Conservation (phyloP, 2,113 vertebrate genomes). For the Rhinopomastus cyanomelas region DNA sequence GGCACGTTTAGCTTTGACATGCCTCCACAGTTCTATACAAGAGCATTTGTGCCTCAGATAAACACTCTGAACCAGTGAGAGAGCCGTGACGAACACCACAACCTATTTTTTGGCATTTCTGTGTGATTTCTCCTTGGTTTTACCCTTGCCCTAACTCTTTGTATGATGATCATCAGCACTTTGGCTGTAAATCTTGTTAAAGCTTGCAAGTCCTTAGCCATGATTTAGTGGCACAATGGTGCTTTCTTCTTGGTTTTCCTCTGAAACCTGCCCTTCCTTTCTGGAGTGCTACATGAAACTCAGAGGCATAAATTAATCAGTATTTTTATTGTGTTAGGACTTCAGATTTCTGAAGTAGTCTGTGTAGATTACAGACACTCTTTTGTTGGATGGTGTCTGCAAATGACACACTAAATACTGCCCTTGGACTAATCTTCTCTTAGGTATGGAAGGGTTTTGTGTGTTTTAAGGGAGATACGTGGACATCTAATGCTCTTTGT, state of each 20-base stretch:
- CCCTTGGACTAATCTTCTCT: neutral
- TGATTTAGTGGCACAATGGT: neutral
- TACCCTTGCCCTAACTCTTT: neutral
- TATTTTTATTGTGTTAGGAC: neutral
- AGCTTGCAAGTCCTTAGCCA: neutral
- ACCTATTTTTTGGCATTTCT: neutral
- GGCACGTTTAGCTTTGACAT: neutral
- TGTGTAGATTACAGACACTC: neutral
- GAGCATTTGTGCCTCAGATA: neutral
- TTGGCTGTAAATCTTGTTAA: neutral
- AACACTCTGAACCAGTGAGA: neutral
- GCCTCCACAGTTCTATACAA: neutral
- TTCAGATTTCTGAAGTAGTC: neutral
- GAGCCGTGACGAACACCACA: neutral
- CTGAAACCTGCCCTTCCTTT: neutral
- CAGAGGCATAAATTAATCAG: neutral
- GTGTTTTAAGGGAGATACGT: neutral
- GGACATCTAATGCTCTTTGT: neutral
- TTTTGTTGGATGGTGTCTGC: neutral
- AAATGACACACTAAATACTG: neutral
- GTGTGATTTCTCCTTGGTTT: neutral
- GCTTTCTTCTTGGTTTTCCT: neutral
- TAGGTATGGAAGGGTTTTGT: neutral
- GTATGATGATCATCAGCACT: accelerated
- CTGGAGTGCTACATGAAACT: neutral